These are phyloP conservation scores for Crotalus helleri DNA, from an alignment of 2,113 vertebrate species.

Conservation along the genomic window DNA sequence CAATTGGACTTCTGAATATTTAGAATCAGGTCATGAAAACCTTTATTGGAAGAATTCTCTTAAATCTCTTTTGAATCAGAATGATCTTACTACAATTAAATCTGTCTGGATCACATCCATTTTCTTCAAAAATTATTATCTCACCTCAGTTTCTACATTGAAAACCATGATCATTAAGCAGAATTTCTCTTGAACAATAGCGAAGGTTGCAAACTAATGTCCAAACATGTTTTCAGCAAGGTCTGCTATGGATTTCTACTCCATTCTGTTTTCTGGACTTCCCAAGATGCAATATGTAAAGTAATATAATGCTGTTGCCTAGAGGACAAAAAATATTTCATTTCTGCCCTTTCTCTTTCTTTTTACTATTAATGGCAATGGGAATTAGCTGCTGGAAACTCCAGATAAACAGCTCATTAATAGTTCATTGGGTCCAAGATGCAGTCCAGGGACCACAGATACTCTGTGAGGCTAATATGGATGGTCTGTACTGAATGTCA, in stretches of 20 bases:
- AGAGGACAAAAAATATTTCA: background rate
- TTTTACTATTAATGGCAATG: background rate
- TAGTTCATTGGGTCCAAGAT: background rate
- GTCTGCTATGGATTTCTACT: background rate
- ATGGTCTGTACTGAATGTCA: background rate
- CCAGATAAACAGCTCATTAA: background rate
- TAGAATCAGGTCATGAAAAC: background rate
- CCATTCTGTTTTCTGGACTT: background rate
- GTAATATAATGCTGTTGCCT: background rate
- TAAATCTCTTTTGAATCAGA: background rate
- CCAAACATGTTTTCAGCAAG: background rate
- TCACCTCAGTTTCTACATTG: background rate
- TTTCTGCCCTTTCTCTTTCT: background rate
- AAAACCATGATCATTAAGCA: background rate
- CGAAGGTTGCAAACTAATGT: background rate
- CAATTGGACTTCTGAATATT: background rate
- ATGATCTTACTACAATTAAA: background rate
- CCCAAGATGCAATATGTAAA: background rate
- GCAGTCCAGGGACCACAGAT: background rate
- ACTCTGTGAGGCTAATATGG: background rate
- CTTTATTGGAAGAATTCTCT: background rate
- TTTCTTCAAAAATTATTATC: background rate
- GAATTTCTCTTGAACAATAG: background rate
- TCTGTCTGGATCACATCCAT: background rate
- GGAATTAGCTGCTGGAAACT: constrained; percentile 18